Percentiles rank a stretch among this genome's conserved stretches.
These are phyloP conservation scores for Leucophenga varia DNA, from an alignment of 1,140 invertebrate genomes.

Conservation along the genomic window DNA sequence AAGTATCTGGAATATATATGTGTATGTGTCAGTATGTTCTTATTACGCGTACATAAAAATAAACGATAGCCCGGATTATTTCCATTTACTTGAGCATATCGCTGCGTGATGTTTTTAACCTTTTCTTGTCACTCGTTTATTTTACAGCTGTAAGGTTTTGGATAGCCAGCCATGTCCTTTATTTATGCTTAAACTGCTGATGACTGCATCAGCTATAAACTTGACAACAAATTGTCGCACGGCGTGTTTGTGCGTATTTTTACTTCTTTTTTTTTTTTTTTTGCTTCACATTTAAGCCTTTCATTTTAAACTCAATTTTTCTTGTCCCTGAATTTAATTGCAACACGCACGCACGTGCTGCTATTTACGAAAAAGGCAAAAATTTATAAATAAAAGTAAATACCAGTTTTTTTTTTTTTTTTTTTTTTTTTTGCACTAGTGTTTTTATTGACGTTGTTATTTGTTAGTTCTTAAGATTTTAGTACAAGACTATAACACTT, in stretches of 20 bases:
- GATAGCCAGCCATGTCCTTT: no score
- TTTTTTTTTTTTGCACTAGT: no score
- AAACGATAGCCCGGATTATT: conserved; percentile 45
- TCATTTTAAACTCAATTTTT: conserved; percentile 21
- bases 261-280: no score
- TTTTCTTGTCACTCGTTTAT: conserved; percentile 51
- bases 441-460: no score
- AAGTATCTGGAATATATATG: conserved; percentile 14
- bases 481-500: no score
- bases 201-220: conserved; percentile 22
- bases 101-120: conserved; percentile 9
- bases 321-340: conserved; percentile 26
- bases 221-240: conserved; percentile 43
- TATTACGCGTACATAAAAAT: conserved; percentile 51
- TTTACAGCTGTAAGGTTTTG: no score
- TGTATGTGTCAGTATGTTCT: conserved; percentile 20
- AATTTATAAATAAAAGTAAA: no score
- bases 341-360: conserved; percentile 46
- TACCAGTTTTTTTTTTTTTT: no score
- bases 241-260: conserved; percentile 12
- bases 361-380: conserved; percentile 34
- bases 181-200: no score
- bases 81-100: conserved; percentile 43
- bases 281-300: conserved; percentile 5
- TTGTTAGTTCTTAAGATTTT: no score